These are phyloP conservation scores for Condylura cristata DNA, from an alignment of 2,113 vertebrate species.

Conservation along the genomic window DNA sequence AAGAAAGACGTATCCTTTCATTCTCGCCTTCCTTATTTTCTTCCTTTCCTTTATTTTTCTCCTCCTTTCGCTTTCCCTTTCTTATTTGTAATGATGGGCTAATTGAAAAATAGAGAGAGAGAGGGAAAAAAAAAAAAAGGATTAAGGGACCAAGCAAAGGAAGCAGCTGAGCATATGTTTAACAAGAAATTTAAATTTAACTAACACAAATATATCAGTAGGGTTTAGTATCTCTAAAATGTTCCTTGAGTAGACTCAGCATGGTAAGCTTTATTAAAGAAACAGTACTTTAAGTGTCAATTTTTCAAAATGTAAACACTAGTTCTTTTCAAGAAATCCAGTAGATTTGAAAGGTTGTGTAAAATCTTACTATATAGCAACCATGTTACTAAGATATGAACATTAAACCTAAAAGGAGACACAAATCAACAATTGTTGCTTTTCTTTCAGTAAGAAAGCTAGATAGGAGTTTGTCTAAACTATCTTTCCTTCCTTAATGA, in stretches of 20 bases:
- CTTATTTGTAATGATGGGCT: no score
- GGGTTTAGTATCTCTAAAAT: neutral
- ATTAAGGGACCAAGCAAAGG: no score
- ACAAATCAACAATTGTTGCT: constrained; percentile 59
- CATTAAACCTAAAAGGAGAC: constrained; percentile 45
- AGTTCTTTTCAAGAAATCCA: constrained; percentile 16
- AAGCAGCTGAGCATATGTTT: neutral
- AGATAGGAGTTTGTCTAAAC: constrained; percentile 78
- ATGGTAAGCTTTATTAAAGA: constrained; percentile 50
- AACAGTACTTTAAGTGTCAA: neutral
- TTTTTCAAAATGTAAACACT: constrained; percentile 51
- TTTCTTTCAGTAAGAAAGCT: constrained; percentile 72
- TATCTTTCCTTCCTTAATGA: constrained; percentile 88
- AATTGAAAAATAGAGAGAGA: no score
- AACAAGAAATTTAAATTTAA: constrained; percentile 45
- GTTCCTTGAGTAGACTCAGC: constrained; percentile 35
- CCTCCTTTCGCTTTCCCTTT: no score
- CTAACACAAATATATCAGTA: constrained; percentile 47
- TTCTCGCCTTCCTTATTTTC: no score
- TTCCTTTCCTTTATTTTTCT: no score
- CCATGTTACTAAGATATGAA: constrained; percentile 43
- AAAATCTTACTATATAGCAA: neutral
- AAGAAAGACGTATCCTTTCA: neutral
- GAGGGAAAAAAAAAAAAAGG: no score
- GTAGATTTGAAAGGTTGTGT: neutral